Evolutionary conservation across 23 tunicate species (phyloP), one percentile per base, ranked within the genome.

Genomic region (Trididemnum nubilum): DNA sequence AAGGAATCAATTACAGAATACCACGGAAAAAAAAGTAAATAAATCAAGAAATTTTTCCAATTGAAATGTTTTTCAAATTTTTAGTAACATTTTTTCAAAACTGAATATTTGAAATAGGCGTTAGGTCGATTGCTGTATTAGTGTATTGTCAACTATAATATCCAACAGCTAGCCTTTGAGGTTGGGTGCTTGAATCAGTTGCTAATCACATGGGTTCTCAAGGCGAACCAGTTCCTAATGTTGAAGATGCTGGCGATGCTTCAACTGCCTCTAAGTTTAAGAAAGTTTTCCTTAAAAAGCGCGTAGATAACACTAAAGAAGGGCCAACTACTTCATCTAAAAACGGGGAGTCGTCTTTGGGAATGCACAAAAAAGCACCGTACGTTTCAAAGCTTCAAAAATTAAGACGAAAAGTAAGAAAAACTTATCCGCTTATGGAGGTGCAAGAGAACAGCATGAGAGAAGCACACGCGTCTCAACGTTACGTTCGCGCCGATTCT

Each of bases 221-320:
- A n/a, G 29, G n/a, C 67, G 29, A 61, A 7, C 9, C 37, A 5
- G 38, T 36, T 5, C 25, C 74, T 69, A 37, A 9, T 33, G 12
- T 5, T 69, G 39, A 69, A 31, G 18, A 69, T 5, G 22, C 74
- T 15, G 4, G 7, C 9, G 74, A 67, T 4, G 36, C 29, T 67
- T 67, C 74, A 27, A 36, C 74, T 28, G 4, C 78, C 18, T 73
- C 58, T 2, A 73, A 73, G 24, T 73, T 73, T 7, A 73, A 73
- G 21, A 73, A 73, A 73, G 58, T 73, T 5, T 38, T 38, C 24
- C 78, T 37, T 15, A 73, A 73, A 73, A 73, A 73, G 58, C 25
- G 31, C 9, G 15, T 7, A 7, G 75, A 69, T 7, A 24, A 26
- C 78, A 3, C 27, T 21, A 73, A 73, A 73, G 78, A 73, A 33